A percentile compares a stretch with the other conserved stretches of the same genome.
These are phyloP conservation scores for Trialeurodes vaporariorum DNA, from an alignment of 1,140 invertebrate genomes.

Conservation along the genomic window DNA sequence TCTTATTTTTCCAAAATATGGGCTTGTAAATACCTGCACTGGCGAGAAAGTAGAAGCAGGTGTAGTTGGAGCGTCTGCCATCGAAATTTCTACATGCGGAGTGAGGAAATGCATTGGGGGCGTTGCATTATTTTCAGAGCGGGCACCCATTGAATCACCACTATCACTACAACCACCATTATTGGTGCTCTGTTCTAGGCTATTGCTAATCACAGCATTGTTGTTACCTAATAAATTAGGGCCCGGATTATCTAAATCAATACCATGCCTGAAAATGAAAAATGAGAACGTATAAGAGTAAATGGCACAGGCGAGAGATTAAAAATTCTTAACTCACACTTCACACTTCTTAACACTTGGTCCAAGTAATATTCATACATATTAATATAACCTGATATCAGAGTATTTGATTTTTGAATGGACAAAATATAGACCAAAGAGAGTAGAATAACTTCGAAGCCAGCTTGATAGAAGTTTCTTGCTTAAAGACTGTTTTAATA, in stretches of 20 bases:
- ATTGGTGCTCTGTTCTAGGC: slow-evolving; percentile 5
- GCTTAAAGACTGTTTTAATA: too few relatives aligned
- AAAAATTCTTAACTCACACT: too few relatives aligned
- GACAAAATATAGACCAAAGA: too few relatives aligned
- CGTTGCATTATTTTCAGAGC: slow-evolving; percentile 67
- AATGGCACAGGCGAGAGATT: too few relatives aligned
- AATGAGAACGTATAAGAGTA: too few relatives aligned
- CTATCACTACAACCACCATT: slow-evolving; percentile 50
- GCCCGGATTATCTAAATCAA: slow-evolving; percentile 75
- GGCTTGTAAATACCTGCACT: slow-evolving; percentile 29
- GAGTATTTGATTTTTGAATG: too few relatives aligned
- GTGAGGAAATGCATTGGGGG: slow-evolving; percentile 81
- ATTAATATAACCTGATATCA: too few relatives aligned
- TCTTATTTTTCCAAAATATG: too few relatives aligned
- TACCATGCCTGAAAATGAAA: slow-evolving; percentile 52
- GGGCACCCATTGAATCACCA: slow-evolving; percentile 54
- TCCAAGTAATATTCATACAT: too few relatives aligned
- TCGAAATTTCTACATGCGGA: slow-evolving; percentile 79
- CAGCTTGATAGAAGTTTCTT: too few relatives aligned
- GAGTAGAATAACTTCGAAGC: too few relatives aligned
- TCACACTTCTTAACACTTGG: too few relatives aligned
- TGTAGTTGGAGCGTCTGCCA: slow-evolving; percentile 47
- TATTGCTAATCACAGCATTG: slow-evolving; percentile 35
- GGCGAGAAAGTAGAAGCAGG: slow-evolving; percentile 35
- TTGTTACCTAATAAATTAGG: slow-evolving; percentile 53